Evolutionary conservation across 1,140 invertebrate genomes (phyloP), one percentile per base, ranked within the genome.

Genomic region (Macrocentrus cingulum): DNA sequence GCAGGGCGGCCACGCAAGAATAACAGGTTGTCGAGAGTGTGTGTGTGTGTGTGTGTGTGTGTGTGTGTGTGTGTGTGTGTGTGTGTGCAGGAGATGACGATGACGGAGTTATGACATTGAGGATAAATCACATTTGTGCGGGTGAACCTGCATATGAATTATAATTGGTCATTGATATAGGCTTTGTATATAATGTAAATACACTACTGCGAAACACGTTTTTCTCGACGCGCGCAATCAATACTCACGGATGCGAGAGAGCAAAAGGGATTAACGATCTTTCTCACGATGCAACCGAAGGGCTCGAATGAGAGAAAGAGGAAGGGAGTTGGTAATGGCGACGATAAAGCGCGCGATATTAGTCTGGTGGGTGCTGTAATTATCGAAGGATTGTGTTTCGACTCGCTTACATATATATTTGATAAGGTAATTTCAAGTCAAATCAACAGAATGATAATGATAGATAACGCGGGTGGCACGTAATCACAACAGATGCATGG

Each of bases 11-110:
- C 59, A 64, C 60, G 55, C 45, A 57, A 37, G 64, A 63, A 76
- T 76, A 77, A 75, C 75, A 75, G 70, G 74, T 76, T 76, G 72
- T 71, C 69, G 68, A 60, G 62, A 66, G 56, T 48, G 60, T 51
- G 60, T 58, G 44, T 8, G 22, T 45, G 42, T 16, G 11, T 11
- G n/a, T 11, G 18, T 16, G 11, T 7, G n/a, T n/a, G n/a, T n/a
- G n/a, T n/a, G n/a, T 15, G 15, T 15, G 18, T 9, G 25, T 22
- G 18, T 18, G 23, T 13, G 46, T 34, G 23, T 6, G 15, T 25
- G 9, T 32, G 18, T 34, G 6, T 7, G 29, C 6, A 11, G 11
- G 6, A 11, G 6, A 34, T 34, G 36, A 39, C 36, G 7, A 39
- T 3, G 36, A 15, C 36, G 36, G 15, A 8, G 36, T n/a, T 5